These are phyloP conservation scores for Equus quagga DNA, from an alignment of 2,113 vertebrate genomes.

Conservation along the genomic window DNA sequence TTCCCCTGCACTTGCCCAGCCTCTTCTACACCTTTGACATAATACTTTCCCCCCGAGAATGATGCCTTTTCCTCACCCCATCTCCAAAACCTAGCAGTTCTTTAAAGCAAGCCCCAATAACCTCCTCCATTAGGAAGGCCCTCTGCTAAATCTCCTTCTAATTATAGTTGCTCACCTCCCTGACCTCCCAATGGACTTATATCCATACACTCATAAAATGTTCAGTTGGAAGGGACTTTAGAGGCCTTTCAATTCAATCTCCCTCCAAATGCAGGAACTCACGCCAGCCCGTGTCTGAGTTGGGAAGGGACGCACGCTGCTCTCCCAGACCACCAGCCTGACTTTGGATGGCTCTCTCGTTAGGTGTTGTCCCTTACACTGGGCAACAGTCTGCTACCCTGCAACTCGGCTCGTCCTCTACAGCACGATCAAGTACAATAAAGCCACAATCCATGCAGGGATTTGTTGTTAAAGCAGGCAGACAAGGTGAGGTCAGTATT, in stretches of 20 bases:
- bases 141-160: neutral
- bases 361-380: neutral
- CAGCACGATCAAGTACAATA: neutral
- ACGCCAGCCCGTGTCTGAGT: fast-evolving
- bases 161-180: neutral
- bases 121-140: neutral
- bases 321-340: neutral
- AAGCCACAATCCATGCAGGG: neutral
- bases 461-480: neutral
- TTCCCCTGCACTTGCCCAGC: neutral
- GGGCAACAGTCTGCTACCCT: neutral
- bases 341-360: neutral
- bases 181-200: slow-evolving; percentile 46
- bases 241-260: neutral
- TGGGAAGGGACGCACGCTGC: neutral
- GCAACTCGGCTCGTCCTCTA: neutral
- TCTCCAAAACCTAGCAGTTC: neutral
- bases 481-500: neutral
- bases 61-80: neutral
- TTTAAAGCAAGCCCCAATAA: neutral
- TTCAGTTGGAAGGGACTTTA: slow-evolving; percentile 6
- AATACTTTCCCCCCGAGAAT: neutral
- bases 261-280: neutral
- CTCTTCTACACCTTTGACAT: neutral
- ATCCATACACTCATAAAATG: neutral